Conservation (phyloP, 2,797 vertebrate genomes). For the Geranospiza caerulescens region DNA sequence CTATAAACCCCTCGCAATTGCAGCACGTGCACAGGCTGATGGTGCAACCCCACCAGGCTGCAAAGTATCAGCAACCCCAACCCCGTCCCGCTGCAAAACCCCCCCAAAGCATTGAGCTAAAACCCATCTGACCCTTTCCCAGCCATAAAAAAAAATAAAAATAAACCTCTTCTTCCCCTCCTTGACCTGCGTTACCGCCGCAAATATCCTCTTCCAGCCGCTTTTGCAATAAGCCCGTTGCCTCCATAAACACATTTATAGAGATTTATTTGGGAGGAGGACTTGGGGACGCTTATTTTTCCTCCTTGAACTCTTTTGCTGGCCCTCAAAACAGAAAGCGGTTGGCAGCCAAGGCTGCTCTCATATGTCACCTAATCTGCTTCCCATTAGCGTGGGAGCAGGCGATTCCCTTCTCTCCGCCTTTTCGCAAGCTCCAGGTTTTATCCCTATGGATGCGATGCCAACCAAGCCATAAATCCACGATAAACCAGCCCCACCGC, state of each 20-base stretch:
- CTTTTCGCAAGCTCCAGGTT: neutral
- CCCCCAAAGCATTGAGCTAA: neutral
- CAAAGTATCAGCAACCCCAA: neutral
- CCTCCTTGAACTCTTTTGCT: neutral
- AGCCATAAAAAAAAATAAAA: neutral
- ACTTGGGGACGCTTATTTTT: neutral
- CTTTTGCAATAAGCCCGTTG: accelerated
- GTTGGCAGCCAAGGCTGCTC: neutral
- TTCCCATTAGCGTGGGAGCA: neutral
- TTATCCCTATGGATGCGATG: neutral
- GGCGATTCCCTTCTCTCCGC: neutral
- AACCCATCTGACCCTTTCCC: neutral
- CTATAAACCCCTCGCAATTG: accelerated
- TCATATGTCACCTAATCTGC: neutral
- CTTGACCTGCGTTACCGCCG: accelerated
- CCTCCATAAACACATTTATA: neutral
- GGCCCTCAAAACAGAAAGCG: neutral
- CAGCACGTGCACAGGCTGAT: neutral
- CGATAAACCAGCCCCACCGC: neutral
- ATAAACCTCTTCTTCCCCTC: neutral
- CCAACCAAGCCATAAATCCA: neutral
- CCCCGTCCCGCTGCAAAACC: accelerated
- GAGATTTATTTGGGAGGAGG: neutral
- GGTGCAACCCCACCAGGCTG: neutral
- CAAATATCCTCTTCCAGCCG: neutral